Base-by-base conservation (phyloP, 2,888 invertebrate genomes). In the Phytoseiulus persimilis region DNA sequence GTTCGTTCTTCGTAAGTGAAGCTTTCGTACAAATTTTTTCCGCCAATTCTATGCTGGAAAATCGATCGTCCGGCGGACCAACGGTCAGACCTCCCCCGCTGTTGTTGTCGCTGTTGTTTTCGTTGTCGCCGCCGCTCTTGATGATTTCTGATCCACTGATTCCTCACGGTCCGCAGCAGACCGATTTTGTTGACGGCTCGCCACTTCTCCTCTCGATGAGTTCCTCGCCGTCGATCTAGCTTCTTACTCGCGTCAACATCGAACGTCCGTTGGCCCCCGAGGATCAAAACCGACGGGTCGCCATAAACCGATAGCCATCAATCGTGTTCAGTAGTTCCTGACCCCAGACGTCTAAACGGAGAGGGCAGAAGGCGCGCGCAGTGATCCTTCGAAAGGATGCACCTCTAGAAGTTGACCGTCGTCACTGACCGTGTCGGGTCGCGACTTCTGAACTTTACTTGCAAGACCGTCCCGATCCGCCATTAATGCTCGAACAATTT, bases 1-100 rank as follows among this genome's bases (percentile, higher is more conserved):
- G 32, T 87, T 87, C 45, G 45, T 87, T 87, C 87, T 87, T 28
- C 87, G 87, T 87, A 87, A 33, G 87, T 87, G 33, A 6, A 32
- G 87, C 32, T 87, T 6, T 65, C 65, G 65, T 11, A 6, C 11
- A 23, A 65, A 65, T 65, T 65, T 65, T 18, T 65, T 28, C 18
- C 2, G 5, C 65, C 65, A 65, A 65, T 28, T 65, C 28, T 28
- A 65, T 65, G 23, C 65, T 65, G 14, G 23, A 65, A 28, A 28
- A 65, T 65, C 65, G 65, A 65, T 65, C 65, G 5, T 65, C 65
- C 65, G 65, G 65, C 28, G 2, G 23, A 65, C 2, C 65, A 23
- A 65, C 18, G 65, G 28, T 65, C 39, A 3, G 9, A 39, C 3
- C 5, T 39, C 9, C 9, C 39, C 39, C 39, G 39, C 39, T 39